These are phyloP conservation scores for Caenorhabditis remanei DNA, from an alignment of 1,140 invertebrate genomes.

Conservation along the genomic window DNA sequence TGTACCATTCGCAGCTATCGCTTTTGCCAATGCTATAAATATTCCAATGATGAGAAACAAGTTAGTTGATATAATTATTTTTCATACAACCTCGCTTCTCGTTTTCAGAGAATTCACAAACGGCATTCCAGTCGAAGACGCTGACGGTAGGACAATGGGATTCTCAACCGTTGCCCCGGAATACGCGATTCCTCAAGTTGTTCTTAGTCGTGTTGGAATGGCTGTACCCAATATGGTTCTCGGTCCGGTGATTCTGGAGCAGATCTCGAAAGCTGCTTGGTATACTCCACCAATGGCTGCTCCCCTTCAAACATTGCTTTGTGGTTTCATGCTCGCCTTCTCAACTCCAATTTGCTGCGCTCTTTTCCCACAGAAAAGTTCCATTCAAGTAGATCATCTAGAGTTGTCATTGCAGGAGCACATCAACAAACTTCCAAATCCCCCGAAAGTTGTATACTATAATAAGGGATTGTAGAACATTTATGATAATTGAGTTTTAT, in stretches of 20 bases:
- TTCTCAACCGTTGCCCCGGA: conserved; percentile 84
- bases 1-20: conserved; percentile 89
- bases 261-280: neutral
- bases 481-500: conserved; percentile 25
- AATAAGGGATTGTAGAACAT: conserved; percentile 62
- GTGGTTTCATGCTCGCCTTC: conserved; percentile 68
- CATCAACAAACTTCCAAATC: conserved; percentile 50
- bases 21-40: conserved; percentile 91
- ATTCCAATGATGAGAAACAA: conserved; percentile 88
- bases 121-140: conserved; percentile 79
- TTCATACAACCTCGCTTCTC: too few species aligned
- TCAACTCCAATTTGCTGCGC: conserved; percentile 76
- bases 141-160: conserved; percentile 79
- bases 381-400: conserved; percentile 66
- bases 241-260: conserved; percentile 42
- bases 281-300: conserved; percentile 53
- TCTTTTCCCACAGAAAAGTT: conserved; percentile 72
- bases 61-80: conserved; percentile 69
- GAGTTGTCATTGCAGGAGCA: neutral
- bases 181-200: conserved; percentile 87
- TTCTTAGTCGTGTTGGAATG: conserved; percentile 89
- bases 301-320: conserved; percentile 66
- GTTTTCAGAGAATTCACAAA: conserved; percentile 78
- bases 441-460: conserved; percentile 53
- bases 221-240: conserved; percentile 86